phyloP scores from a whole-genome alignment of 2,113 vertebrate genomes.

The Pandion haliaetus region DNA sequence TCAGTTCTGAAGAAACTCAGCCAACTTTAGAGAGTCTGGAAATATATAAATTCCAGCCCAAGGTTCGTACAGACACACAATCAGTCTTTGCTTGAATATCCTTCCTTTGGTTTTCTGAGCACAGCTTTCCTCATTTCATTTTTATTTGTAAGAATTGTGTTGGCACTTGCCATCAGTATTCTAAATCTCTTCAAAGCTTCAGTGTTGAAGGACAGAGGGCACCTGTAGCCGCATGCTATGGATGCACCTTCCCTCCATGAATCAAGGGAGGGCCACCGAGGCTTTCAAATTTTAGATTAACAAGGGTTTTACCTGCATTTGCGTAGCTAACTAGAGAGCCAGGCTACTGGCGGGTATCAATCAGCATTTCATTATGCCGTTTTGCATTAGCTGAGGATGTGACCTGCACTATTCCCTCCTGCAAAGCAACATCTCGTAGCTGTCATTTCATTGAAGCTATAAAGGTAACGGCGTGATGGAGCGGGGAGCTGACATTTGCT shows the following conservation, averaged over 20 bases:
- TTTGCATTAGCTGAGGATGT: slow-evolving; percentile 11
- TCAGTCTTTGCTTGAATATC: not conserved
- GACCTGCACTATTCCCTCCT: slow-evolving; percentile 38
- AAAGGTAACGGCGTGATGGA: slow-evolving; percentile 7
- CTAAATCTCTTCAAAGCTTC: not conserved
- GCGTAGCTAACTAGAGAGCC: not conserved
- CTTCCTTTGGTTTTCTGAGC: not conserved
- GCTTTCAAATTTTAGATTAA: slow-evolving; percentile 18
- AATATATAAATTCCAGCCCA: not conserved
- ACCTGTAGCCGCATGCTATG: not conserved
- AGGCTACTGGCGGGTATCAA: slow-evolving; percentile 18
- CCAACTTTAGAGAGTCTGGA: not conserved
- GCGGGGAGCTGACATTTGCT: slow-evolving; percentile 10
- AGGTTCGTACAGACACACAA: not conserved
- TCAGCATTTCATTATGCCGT: slow-evolving; percentile 36
- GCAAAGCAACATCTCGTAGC: slow-evolving; percentile 28
- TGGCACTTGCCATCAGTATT: not conserved
- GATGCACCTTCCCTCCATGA: not conserved
- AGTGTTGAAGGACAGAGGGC: not conserved
- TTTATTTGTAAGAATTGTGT: not conserved
- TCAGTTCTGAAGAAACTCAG: not conserved
- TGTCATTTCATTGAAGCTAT: not conserved
- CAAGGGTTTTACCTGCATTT: not conserved
- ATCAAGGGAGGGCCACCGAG: not conserved
- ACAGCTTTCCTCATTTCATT: not conserved